Conservation (phyloP, 2,888 invertebrate species). For the Herminia tarsipennalis region DNA sequence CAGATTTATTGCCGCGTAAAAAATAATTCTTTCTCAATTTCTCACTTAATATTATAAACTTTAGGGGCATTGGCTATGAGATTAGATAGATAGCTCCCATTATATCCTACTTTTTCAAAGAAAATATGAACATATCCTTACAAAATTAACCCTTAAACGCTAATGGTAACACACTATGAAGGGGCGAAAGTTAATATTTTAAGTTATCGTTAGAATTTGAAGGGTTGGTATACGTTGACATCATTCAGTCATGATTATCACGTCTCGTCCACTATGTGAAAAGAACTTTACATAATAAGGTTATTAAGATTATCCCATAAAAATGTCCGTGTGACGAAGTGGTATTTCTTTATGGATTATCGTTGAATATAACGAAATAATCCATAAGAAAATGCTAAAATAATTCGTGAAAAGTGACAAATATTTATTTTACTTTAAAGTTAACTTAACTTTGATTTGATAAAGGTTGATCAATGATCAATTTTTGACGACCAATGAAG, state of each 20-base stretch:
- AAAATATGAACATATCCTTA: slow-evolving; percentile 11
- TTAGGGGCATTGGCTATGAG: slow-evolving; percentile 31
- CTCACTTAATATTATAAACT: slow-evolving; percentile 5
- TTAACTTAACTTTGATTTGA: no score
- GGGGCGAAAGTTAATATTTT: background rate
- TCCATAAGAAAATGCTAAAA: background rate
- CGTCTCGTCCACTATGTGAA: slow-evolving; percentile 24
- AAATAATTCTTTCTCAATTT: no score
- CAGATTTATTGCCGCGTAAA: no score
- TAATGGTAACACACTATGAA: background rate
- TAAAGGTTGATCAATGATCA: no score
- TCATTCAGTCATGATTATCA: slow-evolving; percentile 26
- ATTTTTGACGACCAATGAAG: no score
- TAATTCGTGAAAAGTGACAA: background rate
- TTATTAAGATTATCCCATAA: no score
- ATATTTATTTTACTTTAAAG: no score
- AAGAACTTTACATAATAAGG: no score
- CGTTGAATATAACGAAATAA: background rate
- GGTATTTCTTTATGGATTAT: no score
- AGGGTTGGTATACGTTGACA: slow-evolving; percentile 18
- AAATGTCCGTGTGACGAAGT: no score
- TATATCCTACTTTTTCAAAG: slow-evolving; percentile 9
- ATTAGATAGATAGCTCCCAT: slow-evolving; percentile 16
- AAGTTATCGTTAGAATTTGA: background rate
- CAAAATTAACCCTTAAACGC: background rate